These are phyloP conservation scores for Aurelia coerulea DNA, from an alignment of 30 jellyfish, hydroid and myxozoan species.

Conservation along the genomic window DNA sequence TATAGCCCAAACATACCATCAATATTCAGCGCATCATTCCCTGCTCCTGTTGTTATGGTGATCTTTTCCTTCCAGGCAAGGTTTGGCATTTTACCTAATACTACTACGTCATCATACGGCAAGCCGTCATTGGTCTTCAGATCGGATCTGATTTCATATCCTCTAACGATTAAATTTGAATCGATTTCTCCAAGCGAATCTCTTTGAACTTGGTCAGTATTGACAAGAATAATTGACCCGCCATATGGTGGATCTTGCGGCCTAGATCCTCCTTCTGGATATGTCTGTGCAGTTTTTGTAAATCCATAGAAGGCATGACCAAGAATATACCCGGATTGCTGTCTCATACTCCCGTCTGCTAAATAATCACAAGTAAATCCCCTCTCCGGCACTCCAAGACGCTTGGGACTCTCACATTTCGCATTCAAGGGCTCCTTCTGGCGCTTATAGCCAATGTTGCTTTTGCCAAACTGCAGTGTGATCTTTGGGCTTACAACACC, in stretches of 20 bases:
- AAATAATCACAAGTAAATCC: constrained; percentile 31
- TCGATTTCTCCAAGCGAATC: constrained; percentile 2
- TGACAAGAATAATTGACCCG: constrained; percentile 20
- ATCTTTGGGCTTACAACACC: not conserved
- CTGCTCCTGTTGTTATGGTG: constrained; percentile 19
- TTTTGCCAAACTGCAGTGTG: constrained; percentile 9
- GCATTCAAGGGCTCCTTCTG: not conserved
- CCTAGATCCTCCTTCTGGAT: not conserved
- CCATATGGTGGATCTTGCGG: constrained; percentile 16
- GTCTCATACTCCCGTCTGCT: not conserved
- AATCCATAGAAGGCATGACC: constrained; percentile 40
- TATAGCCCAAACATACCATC: constrained; percentile 27
- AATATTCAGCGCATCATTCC: constrained; percentile 58
- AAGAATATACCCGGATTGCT: not conserved
- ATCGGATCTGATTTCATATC: constrained; percentile 22
- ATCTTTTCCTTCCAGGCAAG: constrained; percentile 18
- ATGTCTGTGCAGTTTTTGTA: not conserved
- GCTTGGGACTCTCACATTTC: constrained; percentile 30
- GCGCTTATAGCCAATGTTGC: not conserved
- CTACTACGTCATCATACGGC: constrained; percentile 32
- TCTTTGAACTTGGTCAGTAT: constrained; percentile 30
- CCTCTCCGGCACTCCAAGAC: not conserved
- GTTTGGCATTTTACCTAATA: constrained; percentile 25
- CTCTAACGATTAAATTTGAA: not conserved
- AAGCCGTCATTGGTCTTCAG: not conserved